phyloP scores from a whole-genome alignment of 1,140 invertebrate species.

The Agrilus planipennis region DNA sequence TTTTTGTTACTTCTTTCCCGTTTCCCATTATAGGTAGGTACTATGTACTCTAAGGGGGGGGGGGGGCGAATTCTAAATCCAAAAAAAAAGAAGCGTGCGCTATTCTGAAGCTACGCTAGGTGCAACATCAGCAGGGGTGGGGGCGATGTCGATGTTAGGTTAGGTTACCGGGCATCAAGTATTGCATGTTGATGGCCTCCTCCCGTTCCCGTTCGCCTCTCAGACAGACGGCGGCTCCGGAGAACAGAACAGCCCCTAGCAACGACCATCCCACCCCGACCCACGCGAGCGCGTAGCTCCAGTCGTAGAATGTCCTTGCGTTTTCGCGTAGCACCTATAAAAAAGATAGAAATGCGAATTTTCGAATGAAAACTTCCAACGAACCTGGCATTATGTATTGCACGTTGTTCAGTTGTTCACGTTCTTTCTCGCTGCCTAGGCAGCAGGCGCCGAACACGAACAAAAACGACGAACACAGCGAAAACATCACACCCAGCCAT shows the following conservation, averaged over 20 bases:
- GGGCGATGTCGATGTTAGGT: too few relatives aligned
- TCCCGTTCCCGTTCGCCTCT: conserved; percentile 83
- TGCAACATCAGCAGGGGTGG: too few relatives aligned
- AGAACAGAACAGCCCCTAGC: conserved; percentile 80
- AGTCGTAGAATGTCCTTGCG: conserved; percentile 79
- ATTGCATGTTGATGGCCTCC: conserved; percentile 93
- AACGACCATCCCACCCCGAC: conserved; percentile 82
- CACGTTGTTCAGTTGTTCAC: conserved; percentile 58
- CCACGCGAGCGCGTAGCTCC: conserved; percentile 93
- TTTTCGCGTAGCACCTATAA: conserved; percentile 74
- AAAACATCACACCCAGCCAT: conserved; percentile 67
- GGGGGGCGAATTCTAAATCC: too few relatives aligned
- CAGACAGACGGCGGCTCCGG: conserved; percentile 83
- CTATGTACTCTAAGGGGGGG: too few relatives aligned
- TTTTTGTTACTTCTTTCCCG: too few relatives aligned
- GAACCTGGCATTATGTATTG: conserved; percentile 82
- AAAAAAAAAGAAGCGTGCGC: too few relatives aligned
- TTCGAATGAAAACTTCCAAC: too few relatives aligned
- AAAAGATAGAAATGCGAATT: conserved; percentile 12
- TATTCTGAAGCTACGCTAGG: too few relatives aligned
- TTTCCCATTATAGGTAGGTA: too few relatives aligned
- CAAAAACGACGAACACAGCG: conserved; percentile 59
- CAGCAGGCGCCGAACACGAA: conserved; percentile 71
- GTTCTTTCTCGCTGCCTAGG: conserved; percentile 55
- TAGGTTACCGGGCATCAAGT: conserved; percentile 93